A percentile compares a stretch with the other conserved stretches of the same genome.
Evolutionary conservation across 2,113 vertebrate species (phyloP).

Genomic region (Rhynchopsitta pachyrhyncha): DNA sequence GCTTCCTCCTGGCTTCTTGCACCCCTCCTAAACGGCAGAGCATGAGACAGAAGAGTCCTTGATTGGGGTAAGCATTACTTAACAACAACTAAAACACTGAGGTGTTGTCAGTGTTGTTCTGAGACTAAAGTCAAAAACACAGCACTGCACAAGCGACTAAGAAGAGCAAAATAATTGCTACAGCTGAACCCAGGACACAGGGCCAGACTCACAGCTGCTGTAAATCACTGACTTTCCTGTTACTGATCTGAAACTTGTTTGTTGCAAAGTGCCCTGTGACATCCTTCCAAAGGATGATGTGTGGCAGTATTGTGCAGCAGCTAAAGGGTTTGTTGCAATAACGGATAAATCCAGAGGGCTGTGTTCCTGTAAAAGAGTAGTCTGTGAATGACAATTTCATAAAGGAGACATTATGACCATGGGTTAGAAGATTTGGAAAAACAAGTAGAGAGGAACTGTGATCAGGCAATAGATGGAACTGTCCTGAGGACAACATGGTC

Average conservation of each 20-base stretch:
- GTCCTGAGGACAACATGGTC: not conserved
- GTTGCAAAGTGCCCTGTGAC: not conserved
- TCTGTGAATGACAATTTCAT: not conserved
- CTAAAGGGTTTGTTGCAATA: not conserved
- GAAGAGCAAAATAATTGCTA: not conserved
- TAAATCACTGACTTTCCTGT: not conserved
- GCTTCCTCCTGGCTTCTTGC: not conserved
- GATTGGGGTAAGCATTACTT: not conserved
- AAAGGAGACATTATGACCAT: not conserved
- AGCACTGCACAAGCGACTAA: not conserved
- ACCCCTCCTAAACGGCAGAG: not conserved
- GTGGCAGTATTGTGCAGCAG: not conserved
- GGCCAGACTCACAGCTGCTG: not conserved
- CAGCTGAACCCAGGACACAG: not conserved
- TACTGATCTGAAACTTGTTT: not conserved
- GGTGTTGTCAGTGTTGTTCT: not conserved
- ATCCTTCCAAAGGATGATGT: not conserved
- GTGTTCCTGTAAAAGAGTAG: not conserved
- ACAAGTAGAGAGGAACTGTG: not conserved
- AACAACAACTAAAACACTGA: not conserved
- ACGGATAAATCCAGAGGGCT: not conserved
- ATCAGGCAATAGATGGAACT: not conserved
- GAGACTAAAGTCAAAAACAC: not conserved
- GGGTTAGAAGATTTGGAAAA: not conserved
- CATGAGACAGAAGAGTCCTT: not conserved